These are phyloP conservation scores for Podargus strigoides DNA, from an alignment of 2,797 vertebrate species.

Conservation along the genomic window DNA sequence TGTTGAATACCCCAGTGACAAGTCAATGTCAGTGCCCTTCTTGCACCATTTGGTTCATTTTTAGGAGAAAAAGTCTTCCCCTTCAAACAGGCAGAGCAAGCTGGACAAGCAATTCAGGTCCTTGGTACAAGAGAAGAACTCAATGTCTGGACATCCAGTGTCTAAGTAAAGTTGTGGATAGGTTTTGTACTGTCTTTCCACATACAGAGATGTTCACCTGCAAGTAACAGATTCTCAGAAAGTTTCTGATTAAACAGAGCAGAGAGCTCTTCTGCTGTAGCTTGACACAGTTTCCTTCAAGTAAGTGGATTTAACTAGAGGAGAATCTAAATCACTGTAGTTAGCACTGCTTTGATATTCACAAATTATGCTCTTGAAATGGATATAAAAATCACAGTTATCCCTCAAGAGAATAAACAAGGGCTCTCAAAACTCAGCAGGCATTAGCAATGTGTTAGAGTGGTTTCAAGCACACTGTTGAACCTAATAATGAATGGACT, in stretches of 20 bases:
- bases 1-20: not conserved
- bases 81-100: not conserved
- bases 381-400: not conserved
- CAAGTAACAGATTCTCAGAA: not conserved
- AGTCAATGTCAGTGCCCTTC: not conserved
- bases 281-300: conserved; percentile 8
- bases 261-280: not conserved
- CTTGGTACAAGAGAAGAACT: not conserved
- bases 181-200: not conserved
- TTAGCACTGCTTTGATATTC: conserved; percentile 5
- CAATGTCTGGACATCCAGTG: not conserved
- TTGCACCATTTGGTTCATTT: not conserved
- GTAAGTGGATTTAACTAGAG: not conserved
- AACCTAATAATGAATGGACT: not conserved
- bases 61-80: not conserved
- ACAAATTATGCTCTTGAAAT: not conserved
- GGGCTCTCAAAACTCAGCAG: not conserved
- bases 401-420: not conserved
- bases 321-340: not conserved
- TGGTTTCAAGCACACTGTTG: not conserved
- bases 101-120: not conserved
- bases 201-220: not conserved
- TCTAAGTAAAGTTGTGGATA: not conserved
- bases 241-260: not conserved
- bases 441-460: not conserved